phyloP scores from a whole-genome alignment of 2,888 invertebrate genomes.

The Cheiracanthium punctorium region DNA sequence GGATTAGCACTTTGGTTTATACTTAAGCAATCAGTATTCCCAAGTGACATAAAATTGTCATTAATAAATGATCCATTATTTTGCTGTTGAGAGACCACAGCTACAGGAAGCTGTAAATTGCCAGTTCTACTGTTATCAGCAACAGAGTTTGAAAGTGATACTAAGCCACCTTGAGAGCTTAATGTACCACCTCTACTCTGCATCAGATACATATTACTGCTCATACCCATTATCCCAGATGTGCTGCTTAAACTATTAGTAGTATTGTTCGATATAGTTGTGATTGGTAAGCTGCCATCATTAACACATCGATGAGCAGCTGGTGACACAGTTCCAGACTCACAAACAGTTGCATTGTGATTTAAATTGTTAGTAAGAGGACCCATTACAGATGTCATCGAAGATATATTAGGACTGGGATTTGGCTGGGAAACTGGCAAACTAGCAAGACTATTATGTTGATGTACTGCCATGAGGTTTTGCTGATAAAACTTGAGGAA shows the following conservation, averaged over 20 bases:
- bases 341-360: constrained; percentile 86
- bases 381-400: constrained; percentile 71
- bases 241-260: constrained; percentile 60
- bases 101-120: constrained; percentile 31
- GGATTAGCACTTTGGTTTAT: constrained; percentile 53
- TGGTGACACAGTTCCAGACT: constrained; percentile 73
- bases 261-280: constrained; percentile 71
- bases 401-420: constrained; percentile 70
- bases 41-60: constrained; percentile 74
- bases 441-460: constrained; percentile 46
- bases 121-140: constrained; percentile 38
- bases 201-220: constrained; percentile 52
- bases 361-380: constrained; percentile 77
- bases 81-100: constrained; percentile 53
- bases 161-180: constrained; percentile 59
- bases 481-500: constrained; percentile 72
- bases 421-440: constrained; percentile 58
- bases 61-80: constrained; percentile 73
- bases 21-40: constrained; percentile 52
- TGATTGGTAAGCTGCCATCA: constrained; percentile 62
- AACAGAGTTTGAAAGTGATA: constrained; percentile 62
- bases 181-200: constrained; percentile 59
- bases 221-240: constrained; percentile 62
- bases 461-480: constrained; percentile 70
- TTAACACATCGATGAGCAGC: constrained; percentile 72